Percentiles rank a stretch among this genome's conserved stretches.
phyloP scores from a whole-genome alignment of 2,113 vertebrate species.

The Dissostichus mawsoni region DNA sequence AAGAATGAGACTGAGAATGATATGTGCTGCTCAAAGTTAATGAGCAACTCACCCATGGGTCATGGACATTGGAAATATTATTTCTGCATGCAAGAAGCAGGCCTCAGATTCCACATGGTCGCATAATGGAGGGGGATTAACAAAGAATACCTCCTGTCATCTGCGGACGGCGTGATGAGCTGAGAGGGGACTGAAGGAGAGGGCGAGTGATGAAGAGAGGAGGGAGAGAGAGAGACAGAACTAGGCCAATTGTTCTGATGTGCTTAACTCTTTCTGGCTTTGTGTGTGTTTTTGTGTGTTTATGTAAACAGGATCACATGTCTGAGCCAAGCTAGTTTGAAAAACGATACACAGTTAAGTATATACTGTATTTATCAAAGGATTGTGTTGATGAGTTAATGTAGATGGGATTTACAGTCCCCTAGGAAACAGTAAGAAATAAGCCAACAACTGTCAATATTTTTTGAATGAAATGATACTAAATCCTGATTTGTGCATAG shows the following conservation, averaged over 20 bases:
- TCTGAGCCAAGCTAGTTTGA: not conserved
- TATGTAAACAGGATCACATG: slow-evolving; percentile 33
- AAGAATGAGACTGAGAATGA: slow-evolving; percentile 59
- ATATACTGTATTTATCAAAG: not conserved
- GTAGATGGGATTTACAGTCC: not conserved
- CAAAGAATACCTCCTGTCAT: slow-evolving; percentile 81
- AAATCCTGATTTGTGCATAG: not conserved
- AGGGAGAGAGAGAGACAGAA: slow-evolving; percentile 73
- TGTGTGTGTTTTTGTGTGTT: slow-evolving; percentile 22
- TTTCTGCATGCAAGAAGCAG: slow-evolving; percentile 63
- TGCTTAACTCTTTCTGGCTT: slow-evolving; percentile 64
- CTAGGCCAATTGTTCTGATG: slow-evolving; percentile 79
- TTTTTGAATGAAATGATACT: not conserved
- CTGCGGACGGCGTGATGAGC: slow-evolving; percentile 67
- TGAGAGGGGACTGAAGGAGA: slow-evolving; percentile 74
- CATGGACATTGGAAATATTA: slow-evolving; percentile 73
- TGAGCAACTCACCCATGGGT: slow-evolving; percentile 72
- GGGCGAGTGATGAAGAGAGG: slow-evolving; percentile 59
- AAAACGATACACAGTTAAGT: not conserved
- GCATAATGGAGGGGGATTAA: slow-evolving; percentile 78
- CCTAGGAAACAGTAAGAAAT: not conserved
- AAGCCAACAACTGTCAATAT: not conserved
- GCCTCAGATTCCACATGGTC: slow-evolving; percentile 61
- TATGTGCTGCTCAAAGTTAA: slow-evolving; percentile 66
- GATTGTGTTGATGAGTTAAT: not conserved